These are phyloP conservation scores for Chorisops tibialis DNA, from an alignment of 2,888 invertebrate species.

Conservation along the genomic window DNA sequence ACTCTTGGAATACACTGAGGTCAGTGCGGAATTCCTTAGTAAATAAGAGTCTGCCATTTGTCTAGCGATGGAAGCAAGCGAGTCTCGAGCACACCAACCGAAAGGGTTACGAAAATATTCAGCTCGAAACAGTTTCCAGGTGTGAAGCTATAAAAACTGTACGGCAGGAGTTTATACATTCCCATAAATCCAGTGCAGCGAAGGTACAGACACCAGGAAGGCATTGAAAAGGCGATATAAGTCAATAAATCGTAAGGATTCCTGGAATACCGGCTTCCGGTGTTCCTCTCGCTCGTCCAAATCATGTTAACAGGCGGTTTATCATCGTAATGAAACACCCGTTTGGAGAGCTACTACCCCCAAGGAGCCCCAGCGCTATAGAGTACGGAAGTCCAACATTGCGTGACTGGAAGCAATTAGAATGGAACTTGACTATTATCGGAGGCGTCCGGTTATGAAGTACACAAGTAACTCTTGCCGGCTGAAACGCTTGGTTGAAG, in stretches of 20 bases:
- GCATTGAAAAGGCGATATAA: constrained; percentile 33
- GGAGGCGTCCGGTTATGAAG: constrained; percentile 33
- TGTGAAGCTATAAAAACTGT: constrained; percentile 29
- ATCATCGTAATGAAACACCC: constrained; percentile 28
- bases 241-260: constrained; percentile 31
- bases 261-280: constrained; percentile 17
- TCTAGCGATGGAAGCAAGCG: neutral
- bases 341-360: no score
- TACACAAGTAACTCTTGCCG: constrained; percentile 21
- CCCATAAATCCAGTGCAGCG: constrained; percentile 20
- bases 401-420: constrained; percentile 31
- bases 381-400: constrained; percentile 18
- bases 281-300: constrained; percentile 25
- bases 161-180: constrained; percentile 13
- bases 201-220: constrained; percentile 30
- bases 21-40: constrained; percentile 27
- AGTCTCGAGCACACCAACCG: neutral
- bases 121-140: constrained; percentile 18
- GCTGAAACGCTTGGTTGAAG: neutral
- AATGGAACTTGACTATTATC: constrained; percentile 23
- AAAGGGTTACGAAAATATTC: neutral
- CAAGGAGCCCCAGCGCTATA: constrained; percentile 4
- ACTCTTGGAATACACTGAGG: constrained; percentile 13
- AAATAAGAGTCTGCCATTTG: constrained; percentile 26
- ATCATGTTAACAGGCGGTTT: constrained; percentile 35